Conservation (phyloP, 2,888 invertebrate genomes). For the Drosophila kuntzei region DNA sequence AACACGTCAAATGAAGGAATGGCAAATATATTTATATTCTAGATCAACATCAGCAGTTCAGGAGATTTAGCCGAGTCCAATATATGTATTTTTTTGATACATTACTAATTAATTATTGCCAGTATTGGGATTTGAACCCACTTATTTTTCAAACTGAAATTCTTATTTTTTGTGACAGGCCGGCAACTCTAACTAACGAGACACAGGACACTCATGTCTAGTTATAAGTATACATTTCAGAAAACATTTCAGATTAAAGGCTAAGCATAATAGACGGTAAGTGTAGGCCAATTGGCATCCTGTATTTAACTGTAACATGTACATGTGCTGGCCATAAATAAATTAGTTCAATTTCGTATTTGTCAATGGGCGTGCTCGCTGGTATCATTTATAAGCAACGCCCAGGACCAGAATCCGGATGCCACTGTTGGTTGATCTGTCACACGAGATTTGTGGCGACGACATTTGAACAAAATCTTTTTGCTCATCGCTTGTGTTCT, state of each 20-base stretch:
- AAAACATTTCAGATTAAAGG: not conserved
- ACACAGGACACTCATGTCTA: no score
- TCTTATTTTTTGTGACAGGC: no score
- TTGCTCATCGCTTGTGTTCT: conserved; percentile 18
- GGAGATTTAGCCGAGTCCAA: no score
- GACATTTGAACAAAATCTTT: conserved; percentile 67
- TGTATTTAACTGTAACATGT: conserved; percentile 31
- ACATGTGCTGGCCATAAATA: conserved; percentile 67
- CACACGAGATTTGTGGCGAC: conserved; percentile 71
- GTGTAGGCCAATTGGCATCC: conserved; percentile 19
- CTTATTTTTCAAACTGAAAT: no score
- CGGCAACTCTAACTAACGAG: no score
- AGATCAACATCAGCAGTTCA: not conserved
- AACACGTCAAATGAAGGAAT: not conserved
- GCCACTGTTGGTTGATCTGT: conserved; percentile 50
- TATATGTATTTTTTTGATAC: no score
- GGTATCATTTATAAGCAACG: conserved; percentile 68
- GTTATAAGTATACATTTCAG: not conserved
- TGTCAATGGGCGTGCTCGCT: conserved; percentile 65
- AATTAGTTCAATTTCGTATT: conserved; percentile 70
- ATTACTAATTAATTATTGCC: no score
- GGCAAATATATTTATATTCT: not conserved
- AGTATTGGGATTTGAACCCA: no score
- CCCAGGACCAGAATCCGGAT: conserved; percentile 47
- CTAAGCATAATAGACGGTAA: not conserved